Percentiles rank a stretch among this genome's conserved stretches.
Conservation (phyloP, 2,113 vertebrate genomes). For the Hiodon tergisus region DNA sequence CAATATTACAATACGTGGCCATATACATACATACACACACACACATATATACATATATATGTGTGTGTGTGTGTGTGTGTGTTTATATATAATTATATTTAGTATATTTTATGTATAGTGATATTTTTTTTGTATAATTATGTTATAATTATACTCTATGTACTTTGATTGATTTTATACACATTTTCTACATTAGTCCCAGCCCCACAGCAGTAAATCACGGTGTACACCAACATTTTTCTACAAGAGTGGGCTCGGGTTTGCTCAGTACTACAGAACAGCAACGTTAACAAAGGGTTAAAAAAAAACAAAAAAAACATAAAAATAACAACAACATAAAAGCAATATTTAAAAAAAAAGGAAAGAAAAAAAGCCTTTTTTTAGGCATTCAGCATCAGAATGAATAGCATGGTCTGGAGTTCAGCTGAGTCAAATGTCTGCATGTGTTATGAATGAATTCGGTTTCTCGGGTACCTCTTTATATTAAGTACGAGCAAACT, state of each 20-base stretch:
- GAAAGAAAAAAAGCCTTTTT: constrained; percentile 65
- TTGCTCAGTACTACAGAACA: constrained; percentile 81
- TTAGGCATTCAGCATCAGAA: constrained; percentile 88
- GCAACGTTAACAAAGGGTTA: constrained; percentile 76
- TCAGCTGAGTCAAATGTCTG: constrained; percentile 78
- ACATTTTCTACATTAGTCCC: constrained; percentile 78
- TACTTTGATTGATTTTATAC: constrained; percentile 63
- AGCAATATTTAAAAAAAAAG: constrained; percentile 6
- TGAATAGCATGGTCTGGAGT: constrained; percentile 65
- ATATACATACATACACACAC: constrained; percentile 25
- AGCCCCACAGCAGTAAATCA: constrained; percentile 76
- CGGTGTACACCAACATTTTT: constrained; percentile 76
- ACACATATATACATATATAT: constrained; percentile 41
- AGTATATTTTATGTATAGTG: constrained; percentile 37
- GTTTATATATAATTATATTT: constrained; percentile 19
- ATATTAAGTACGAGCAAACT: constrained; percentile 98
- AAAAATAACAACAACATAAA: constrained; percentile 12
- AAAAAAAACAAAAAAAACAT: constrained; percentile 63
- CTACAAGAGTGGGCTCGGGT: constrained; percentile 67
- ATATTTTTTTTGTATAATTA: constrained; percentile 40
- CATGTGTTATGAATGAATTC: constrained; percentile 92
- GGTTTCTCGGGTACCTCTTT: constrained; percentile 87
- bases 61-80: constrained; percentile 41
- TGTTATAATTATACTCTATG: constrained; percentile 49
- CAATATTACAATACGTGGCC: constrained; percentile 63